phyloP scores from a whole-genome alignment of 2,888 invertebrate genomes.

The Nephrotoma flavescens region DNA sequence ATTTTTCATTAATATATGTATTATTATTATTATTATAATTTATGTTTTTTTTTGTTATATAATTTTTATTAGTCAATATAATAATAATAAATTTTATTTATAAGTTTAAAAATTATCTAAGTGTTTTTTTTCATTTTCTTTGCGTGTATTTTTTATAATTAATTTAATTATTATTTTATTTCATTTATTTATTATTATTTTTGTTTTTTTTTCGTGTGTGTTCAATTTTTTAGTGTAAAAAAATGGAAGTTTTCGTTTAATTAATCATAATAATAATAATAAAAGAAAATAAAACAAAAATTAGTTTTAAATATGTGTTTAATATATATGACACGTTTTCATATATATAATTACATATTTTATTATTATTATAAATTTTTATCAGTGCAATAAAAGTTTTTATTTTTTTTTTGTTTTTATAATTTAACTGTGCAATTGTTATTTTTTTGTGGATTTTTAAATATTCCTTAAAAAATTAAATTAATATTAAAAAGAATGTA shows the following conservation, averaged over 20 bases:
- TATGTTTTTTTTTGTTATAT: conserved; percentile 1
- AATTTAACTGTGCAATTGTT: conserved; percentile 5
- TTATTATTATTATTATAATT: not conserved
- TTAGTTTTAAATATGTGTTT: not conserved
- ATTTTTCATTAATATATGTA: not conserved
- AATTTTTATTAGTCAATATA: not conserved
- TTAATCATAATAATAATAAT: not conserved
- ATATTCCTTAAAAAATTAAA: not conserved
- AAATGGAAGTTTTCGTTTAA: not conserved
- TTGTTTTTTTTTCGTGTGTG: not conserved
- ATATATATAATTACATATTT: not conserved
- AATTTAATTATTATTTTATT: not conserved
- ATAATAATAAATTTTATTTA: not conserved
- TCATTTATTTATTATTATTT: not conserved
- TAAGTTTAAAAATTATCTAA: not conserved
- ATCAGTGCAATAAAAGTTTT: not conserved
- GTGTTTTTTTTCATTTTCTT: not conserved
- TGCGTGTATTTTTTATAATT: not conserved
- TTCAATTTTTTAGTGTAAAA: not conserved
- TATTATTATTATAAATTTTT: not conserved
- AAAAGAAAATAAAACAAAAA: not conserved
- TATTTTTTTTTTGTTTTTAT: not conserved
- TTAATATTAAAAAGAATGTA: not conserved
- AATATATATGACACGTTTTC: not conserved
- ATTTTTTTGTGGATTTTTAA: not conserved